A percentile compares a stretch with the other conserved stretches of the same genome.
These are phyloP conservation scores for Hippocampus guttulatus DNA, from an alignment of 2,113 vertebrate genomes.

Conservation along the genomic window DNA sequence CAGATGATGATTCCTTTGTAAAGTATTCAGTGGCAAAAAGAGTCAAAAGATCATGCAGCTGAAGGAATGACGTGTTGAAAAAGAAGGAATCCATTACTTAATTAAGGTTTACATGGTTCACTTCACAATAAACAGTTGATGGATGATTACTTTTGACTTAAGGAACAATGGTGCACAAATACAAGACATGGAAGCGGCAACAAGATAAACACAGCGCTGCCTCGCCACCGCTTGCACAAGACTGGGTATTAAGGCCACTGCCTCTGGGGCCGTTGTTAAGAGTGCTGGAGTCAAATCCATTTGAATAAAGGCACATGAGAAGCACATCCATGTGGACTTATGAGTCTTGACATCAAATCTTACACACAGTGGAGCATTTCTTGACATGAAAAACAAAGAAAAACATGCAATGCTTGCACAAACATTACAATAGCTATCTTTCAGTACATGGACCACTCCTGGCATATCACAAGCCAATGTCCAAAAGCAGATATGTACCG, in stretches of 20 bases:
- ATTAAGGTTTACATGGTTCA: background rate
- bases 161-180: background rate
- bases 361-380: background rate
- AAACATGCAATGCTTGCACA: background rate
- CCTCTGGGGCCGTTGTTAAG: slow-evolving; percentile 5
- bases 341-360: background rate
- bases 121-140: background rate
- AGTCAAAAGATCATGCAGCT: background rate
- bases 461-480: background rate
- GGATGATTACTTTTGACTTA: background rate
- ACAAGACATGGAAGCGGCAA: background rate
- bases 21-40: background rate
- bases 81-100: background rate
- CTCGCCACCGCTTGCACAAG: background rate
- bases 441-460: background rate
- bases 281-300: slow-evolving; percentile 6
- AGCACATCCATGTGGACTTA: background rate
- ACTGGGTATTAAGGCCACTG: background rate
- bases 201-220: background rate
- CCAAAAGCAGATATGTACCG: background rate
- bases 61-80: background rate
- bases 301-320: background rate
- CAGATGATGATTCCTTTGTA: background rate
- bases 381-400: background rate
- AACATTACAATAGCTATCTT: background rate